Evolutionary conservation across 2,888 invertebrate genomes (phyloP).

Genomic region (Macaria liturata): DNA sequence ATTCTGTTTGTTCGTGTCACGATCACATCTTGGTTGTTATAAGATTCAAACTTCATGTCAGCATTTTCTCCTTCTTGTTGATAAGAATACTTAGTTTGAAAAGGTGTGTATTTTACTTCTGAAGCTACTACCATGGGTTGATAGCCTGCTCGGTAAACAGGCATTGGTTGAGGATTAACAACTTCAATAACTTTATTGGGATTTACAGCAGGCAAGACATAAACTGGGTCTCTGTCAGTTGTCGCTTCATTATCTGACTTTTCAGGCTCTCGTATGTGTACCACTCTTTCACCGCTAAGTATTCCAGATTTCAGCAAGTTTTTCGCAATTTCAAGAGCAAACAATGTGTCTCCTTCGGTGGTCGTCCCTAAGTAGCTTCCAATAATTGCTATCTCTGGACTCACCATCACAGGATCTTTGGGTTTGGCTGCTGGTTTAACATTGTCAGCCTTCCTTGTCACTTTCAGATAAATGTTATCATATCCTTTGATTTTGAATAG

Average conservation of each 20-base stretch:
- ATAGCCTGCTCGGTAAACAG: slow-evolving; percentile 12
- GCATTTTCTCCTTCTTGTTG: slow-evolving; percentile 41
- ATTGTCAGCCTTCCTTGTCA: slow-evolving; percentile 18
- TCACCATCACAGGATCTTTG: slow-evolving; percentile 26
- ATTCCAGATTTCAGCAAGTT: slow-evolving; percentile 43
- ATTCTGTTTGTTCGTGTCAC: slow-evolving; percentile 38
- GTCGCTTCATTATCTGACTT: slow-evolving; percentile 5
- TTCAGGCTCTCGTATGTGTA: slow-evolving; percentile 21
- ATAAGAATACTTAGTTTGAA: slow-evolving; percentile 43
- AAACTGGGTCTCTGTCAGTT: slow-evolving; percentile 15
- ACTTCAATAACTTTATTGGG: background rate
- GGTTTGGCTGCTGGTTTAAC: slow-evolving; percentile 3
- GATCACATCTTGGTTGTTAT: slow-evolving; percentile 37
- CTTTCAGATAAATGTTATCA: slow-evolving; percentile 43
- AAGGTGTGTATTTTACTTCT: slow-evolving; percentile 16
- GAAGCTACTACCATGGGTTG: slow-evolving; percentile 21
- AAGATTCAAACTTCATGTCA: slow-evolving; percentile 40
- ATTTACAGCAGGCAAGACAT: slow-evolving; percentile 5
- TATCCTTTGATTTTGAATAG: slow-evolving; percentile 44
- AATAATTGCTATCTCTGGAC: slow-evolving; percentile 35
- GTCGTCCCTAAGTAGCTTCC: slow-evolving; percentile 45
- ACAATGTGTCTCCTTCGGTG: slow-evolving; percentile 39
- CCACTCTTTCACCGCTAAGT: slow-evolving; percentile 27
- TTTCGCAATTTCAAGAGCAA: slow-evolving; percentile 40
- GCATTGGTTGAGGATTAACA: slow-evolving; percentile 5